These are phyloP conservation scores for Brachionus angularis DNA, from an alignment of 1,140 invertebrate genomes.

Conservation along the genomic window DNA sequence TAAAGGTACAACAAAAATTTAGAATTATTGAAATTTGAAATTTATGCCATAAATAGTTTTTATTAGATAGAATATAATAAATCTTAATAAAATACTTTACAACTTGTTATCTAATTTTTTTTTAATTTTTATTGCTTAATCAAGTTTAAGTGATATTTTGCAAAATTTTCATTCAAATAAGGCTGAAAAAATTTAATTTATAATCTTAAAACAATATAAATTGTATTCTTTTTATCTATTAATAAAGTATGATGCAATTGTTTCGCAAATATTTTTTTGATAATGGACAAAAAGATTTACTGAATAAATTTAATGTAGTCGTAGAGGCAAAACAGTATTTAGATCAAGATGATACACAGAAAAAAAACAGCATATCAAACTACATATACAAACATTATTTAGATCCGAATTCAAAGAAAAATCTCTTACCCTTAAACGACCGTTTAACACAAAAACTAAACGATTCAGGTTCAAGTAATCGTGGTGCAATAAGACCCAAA, in stretches of 20 bases:
- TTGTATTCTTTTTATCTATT: not conserved
- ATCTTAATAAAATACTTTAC: not conserved
- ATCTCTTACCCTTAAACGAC: slow-evolving; percentile 19
- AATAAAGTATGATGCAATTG: slow-evolving; percentile 31
- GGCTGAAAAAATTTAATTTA: no score
- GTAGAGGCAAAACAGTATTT: slow-evolving; percentile 26
- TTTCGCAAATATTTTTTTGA: slow-evolving; percentile 40
- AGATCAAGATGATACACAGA: slow-evolving; percentile 6
- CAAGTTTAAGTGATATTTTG: no score
- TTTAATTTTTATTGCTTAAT: no score
- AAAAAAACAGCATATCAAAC: slow-evolving; percentile 4
- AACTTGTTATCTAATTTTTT: not conserved
- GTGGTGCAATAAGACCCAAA: not conserved
- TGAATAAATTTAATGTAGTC: slow-evolving; percentile 42
- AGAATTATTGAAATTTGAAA: no score
- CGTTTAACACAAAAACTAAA: slow-evolving; percentile 17
- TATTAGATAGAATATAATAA: no score
- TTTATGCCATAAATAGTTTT: no score
- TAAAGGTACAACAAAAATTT: no score
- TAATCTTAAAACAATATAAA: not conserved
- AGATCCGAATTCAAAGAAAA: slow-evolving; percentile 31
- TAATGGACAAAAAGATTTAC: slow-evolving; percentile 26
- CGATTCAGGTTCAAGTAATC: not conserved
- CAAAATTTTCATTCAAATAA: no score
- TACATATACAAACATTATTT: not conserved